Percentiles rank a stretch among this genome's conserved stretches.
Conservation (phyloP, 1,140 invertebrate species). For the Drosophila setifemur region DNA sequence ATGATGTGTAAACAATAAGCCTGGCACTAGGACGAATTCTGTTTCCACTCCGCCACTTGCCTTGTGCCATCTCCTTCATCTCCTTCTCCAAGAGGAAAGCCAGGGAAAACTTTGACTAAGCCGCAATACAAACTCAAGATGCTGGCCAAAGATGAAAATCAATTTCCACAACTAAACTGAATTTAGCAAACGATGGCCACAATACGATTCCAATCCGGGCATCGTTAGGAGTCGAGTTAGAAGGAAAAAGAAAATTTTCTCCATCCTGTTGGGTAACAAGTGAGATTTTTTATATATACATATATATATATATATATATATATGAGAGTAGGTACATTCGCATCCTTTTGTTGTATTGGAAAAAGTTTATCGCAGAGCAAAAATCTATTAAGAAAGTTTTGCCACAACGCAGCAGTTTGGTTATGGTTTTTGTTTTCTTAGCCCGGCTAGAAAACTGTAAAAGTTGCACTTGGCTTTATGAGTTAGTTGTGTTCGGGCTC, state of each 20-base stretch:
- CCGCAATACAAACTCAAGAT: conserved; percentile 57
- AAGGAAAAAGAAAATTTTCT: conserved; percentile 8
- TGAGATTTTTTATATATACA: conserved; percentile 1
- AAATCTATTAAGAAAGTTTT: conserved; percentile 81
- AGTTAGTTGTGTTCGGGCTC: conserved; percentile 45
- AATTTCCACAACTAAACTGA: conserved; percentile 66
- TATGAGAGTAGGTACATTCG: too few species aligned
- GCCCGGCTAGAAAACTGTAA: conserved; percentile 47
- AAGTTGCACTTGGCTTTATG: conserved; percentile 72
- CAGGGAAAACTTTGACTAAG: conserved; percentile 32
- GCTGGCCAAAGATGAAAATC: conserved; percentile 71
- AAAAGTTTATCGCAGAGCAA: conserved; percentile 72
- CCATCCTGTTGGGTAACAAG: conserved; percentile 34
- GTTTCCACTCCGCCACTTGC: conserved; percentile 7
- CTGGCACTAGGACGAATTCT: conserved; percentile 29
- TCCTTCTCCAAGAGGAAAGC: conserved; percentile 4
- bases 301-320: background rate
- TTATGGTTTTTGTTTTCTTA: conserved; percentile 61
- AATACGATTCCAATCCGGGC: conserved; percentile 48
- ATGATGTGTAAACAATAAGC: conserved; percentile 47
- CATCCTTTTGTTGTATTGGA: conserved; percentile 31
- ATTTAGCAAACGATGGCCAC: conserved; percentile 48
- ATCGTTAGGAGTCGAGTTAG: conserved; percentile 22
- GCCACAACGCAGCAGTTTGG: conserved; percentile 71
- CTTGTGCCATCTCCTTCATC: too few species aligned